Conservation (phyloP, 2,888 invertebrate species). For the Eupithecia pulchellata region DNA sequence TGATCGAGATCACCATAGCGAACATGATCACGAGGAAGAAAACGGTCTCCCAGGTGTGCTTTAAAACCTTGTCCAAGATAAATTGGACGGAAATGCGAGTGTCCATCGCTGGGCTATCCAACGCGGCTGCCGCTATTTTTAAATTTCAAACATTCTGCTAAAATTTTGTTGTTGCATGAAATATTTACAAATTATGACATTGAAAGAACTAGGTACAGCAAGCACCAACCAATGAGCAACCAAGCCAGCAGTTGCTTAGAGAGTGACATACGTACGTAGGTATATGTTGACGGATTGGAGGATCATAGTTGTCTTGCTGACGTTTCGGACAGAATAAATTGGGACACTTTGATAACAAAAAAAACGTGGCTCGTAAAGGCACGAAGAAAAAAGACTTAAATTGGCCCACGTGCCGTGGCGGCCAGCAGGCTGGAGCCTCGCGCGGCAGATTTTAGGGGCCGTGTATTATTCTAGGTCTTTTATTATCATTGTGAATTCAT, state of each 20-base stretch:
- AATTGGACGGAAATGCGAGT: neutral
- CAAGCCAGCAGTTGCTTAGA: neutral
- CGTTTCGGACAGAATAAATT: no score
- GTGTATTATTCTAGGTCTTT: no score
- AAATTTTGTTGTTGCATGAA: neutral
- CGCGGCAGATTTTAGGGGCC: no score
- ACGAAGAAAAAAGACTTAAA: no score
- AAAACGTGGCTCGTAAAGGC: no score
- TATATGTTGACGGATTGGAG: neutral
- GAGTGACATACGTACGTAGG: neutral
- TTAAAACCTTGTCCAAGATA: neutral
- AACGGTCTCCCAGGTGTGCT: neutral
- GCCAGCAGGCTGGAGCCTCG: no score
- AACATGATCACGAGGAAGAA: neutral
- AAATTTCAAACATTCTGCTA: neutral
- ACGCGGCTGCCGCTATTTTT: neutral
- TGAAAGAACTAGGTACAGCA: no score
- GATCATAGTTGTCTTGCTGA: no score
- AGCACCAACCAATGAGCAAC: no score
- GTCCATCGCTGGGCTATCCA: neutral
- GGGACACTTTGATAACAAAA: no score
- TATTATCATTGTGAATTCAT: no score
- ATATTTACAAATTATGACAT: neutral
- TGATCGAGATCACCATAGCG: neutral
- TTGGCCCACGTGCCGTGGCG: no score